A percentile compares a stretch with the other conserved stretches of the same genome.
Evolutionary conservation across 2,797 vertebrate species (phyloP).

Genomic region (Artibeus jamaicensis): DNA sequence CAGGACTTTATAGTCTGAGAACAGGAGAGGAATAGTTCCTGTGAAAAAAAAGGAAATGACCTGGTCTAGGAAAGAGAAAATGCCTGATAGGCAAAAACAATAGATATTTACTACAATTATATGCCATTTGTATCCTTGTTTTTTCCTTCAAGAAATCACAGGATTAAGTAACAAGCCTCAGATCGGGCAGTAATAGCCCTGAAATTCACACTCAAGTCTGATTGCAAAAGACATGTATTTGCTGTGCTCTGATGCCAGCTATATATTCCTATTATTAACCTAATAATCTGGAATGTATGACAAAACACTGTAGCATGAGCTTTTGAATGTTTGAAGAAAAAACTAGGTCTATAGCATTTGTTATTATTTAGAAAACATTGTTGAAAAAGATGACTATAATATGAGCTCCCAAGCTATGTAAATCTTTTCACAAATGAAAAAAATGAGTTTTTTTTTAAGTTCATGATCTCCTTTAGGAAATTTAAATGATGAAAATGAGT

Average conservation of each 20-base stretch:
- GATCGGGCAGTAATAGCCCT: neutral
- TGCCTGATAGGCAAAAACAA: neutral
- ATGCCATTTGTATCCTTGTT: neutral
- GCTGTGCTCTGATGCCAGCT: neutral
- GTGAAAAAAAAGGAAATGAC: neutral
- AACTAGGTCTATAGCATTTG: conserved; percentile 26
- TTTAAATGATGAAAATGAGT: conserved; percentile 57
- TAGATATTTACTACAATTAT: neutral
- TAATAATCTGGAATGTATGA: conserved; percentile 8
- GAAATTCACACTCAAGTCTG: neutral
- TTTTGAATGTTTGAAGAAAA: conserved; percentile 44
- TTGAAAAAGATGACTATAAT: conserved; percentile 11
- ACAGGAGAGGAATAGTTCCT: neutral
- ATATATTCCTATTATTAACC: conserved; percentile 24
- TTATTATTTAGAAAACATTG: conserved; percentile 30
- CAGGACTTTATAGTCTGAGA: neutral
- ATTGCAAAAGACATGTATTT: neutral
- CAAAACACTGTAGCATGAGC: neutral
- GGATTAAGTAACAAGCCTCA: neutral
- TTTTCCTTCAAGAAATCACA: neutral
- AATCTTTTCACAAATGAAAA: conserved; percentile 44
- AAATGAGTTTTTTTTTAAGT: conserved; percentile 45
- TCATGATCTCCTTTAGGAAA: conserved; percentile 65
- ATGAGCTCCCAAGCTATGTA: neutral
- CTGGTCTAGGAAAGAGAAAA: neutral